phyloP scores from a whole-genome alignment of 2,113 vertebrate species.

The Macrotus californicus region DNA sequence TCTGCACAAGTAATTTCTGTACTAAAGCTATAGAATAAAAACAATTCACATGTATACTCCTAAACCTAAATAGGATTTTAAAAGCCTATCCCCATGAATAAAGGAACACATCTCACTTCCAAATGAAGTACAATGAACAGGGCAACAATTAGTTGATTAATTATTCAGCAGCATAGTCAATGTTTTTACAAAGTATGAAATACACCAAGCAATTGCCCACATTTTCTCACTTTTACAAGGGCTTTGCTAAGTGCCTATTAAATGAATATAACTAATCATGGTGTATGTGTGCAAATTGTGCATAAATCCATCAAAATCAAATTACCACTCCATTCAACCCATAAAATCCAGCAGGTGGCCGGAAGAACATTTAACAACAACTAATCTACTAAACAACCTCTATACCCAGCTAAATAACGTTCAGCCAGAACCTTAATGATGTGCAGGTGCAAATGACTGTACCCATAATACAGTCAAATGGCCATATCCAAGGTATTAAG shows the following conservation, averaged over 20 bases:
- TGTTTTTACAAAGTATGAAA: slow-evolving; percentile 62
- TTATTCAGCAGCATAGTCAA: slow-evolving; percentile 63
- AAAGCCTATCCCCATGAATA: slow-evolving; percentile 47
- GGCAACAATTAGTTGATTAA: slow-evolving; percentile 67
- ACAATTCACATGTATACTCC: slow-evolving; percentile 5
- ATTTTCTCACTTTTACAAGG: slow-evolving; percentile 65
- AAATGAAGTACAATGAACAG: slow-evolving; percentile 55
- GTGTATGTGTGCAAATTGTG: slow-evolving; percentile 37
- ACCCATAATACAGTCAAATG: slow-evolving; percentile 37
- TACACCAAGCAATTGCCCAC: slow-evolving; percentile 11
- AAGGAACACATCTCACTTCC: slow-evolving; percentile 50
- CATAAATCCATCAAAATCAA: slow-evolving; percentile 53
- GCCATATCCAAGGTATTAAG: slow-evolving; percentile 13
- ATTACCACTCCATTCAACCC: slow-evolving; percentile 44
- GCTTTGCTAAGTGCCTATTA: slow-evolving; percentile 47
- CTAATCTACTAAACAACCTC: slow-evolving; percentile 44
- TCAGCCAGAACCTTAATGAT: slow-evolving; percentile 50
- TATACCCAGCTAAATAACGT: slow-evolving; percentile 41
- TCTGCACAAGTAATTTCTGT: slow-evolving; percentile 27
- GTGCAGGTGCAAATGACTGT: slow-evolving; percentile 48
- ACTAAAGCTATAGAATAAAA: slow-evolving; percentile 20
- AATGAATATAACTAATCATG: slow-evolving; percentile 59
- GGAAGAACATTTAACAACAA: slow-evolving; percentile 61
- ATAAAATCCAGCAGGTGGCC: slow-evolving; percentile 61
- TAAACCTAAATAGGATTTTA: slow-evolving; percentile 51